phyloP scores from a whole-genome alignment of 2,888 invertebrate species.

The Xanthostigma xanthostigma region DNA sequence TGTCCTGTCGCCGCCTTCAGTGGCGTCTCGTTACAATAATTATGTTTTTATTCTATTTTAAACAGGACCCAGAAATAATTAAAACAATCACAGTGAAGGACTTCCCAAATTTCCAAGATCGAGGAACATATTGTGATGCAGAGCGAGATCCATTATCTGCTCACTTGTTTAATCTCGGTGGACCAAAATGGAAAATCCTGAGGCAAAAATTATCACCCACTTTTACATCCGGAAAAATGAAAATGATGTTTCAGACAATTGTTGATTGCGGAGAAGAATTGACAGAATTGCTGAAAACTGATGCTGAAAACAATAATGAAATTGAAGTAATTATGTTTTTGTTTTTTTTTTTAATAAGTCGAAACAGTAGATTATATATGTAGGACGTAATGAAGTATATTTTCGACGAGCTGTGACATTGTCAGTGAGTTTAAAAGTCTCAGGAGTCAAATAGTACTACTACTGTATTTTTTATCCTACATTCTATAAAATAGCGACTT shows the following conservation, averaged over 20 bases:
- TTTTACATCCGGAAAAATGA: conserved; percentile 51
- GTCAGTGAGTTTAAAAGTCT: no score
- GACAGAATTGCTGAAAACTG: conserved; percentile 26
- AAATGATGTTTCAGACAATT: conserved; percentile 44
- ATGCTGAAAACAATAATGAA: conserved; percentile 21
- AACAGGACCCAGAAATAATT: conserved; percentile 6
- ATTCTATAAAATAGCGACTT: no score
- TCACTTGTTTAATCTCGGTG: conserved; percentile 41
- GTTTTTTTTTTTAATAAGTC: no score
- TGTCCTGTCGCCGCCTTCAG: no score
- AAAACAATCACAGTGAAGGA: conserved; percentile 41
- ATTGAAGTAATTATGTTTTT: no score
- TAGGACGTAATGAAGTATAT: no score
- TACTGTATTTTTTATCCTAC: no score
- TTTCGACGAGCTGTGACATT: no score
- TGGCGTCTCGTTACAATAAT: no score
- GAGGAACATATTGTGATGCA: conserved; percentile 45
- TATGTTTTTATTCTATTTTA: no score
- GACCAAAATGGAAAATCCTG: conserved; percentile 44
- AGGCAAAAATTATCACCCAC: conserved; percentile 47
- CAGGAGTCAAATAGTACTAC: no score
- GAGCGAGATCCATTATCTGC: conserved; percentile 42
- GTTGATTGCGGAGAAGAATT: conserved; percentile 39
- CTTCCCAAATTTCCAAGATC: conserved; percentile 47
- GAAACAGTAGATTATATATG: no score